phyloP scores from a whole-genome alignment of 2,888 invertebrate species.

The Parnassius orleans region DNA sequence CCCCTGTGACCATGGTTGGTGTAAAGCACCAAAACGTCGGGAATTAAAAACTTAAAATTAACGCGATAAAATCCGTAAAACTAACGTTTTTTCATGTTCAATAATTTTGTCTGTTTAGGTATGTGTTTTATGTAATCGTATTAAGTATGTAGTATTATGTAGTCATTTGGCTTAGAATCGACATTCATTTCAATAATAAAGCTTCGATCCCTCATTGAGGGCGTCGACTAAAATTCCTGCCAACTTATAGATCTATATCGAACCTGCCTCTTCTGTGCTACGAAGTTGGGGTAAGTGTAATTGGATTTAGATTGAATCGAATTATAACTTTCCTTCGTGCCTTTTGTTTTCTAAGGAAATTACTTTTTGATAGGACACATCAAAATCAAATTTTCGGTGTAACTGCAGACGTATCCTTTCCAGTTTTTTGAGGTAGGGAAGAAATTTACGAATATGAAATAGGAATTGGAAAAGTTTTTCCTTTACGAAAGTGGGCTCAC shows the following conservation, averaged over 20 bases:
- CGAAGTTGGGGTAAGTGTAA: slow-evolving; percentile 63
- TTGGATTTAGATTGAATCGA: slow-evolving; percentile 76
- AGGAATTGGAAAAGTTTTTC: slow-evolving; percentile 33
- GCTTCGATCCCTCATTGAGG: slow-evolving; percentile 20
- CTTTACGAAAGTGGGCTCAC: slow-evolving; percentile 2
- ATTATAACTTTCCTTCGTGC: slow-evolving; percentile 69
- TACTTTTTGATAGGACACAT: slow-evolving; percentile 72
- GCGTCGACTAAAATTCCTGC: slow-evolving; percentile 9
- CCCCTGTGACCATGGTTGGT: too few relatives aligned
- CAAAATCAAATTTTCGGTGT: slow-evolving; percentile 63
- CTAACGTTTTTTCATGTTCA: neutral
- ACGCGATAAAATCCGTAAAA: too few relatives aligned
- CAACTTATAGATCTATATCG: slow-evolving; percentile 41
- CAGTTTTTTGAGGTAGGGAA: slow-evolving; percentile 29
- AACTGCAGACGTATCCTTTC: slow-evolving; percentile 31
- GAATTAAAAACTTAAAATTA: too few relatives aligned
- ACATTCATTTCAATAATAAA: slow-evolving; percentile 10
- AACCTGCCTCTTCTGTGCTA: slow-evolving; percentile 47
- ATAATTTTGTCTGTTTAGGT: neutral
- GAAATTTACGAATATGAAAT: slow-evolving; percentile 22
- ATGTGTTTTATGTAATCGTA: too few relatives aligned
- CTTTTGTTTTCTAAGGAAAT: slow-evolving; percentile 70
- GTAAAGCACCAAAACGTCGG: too few relatives aligned
- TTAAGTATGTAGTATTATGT: too few relatives aligned
- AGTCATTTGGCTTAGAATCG: neutral